Base-by-base conservation (phyloP, 2,888 invertebrate genomes). In the Epistrophe grossulariae region DNA sequence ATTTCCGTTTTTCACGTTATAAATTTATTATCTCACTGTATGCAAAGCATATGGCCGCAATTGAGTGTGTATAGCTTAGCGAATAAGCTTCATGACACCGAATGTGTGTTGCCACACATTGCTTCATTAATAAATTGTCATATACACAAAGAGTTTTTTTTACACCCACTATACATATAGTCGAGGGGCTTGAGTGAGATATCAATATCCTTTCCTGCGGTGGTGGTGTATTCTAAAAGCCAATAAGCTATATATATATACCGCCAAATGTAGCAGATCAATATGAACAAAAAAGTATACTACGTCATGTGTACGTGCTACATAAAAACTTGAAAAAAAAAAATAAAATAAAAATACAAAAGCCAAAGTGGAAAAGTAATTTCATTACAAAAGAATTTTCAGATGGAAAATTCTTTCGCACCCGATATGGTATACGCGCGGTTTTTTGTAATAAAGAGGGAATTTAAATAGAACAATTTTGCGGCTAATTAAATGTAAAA, bases 41-140 rank as follows among this genome's bases (percentile, higher is more conserved):
- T 43, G n/a, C 19, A 19, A 45, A 5, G 28, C 45, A 66, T 66
- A 35, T 31, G 35, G 11, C 19, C 38, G 19, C 35, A 35, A 38
- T 68, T 38, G 68, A 68, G 68, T 68, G 68, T 50, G 45, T 31
- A 38, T 38, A 68, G 35, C 50, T 35, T 10, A 38, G 68, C 68
- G 68, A 48, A 50, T 68, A 68, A 50, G 13, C 68, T 35, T 50
- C n/a, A 19, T 68, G 68, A 50, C 50, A 68, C 68, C 48, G 8
- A 68, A 38, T 35, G 68, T 68, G 68, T 68, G 68, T 38, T 50
- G 50, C 68, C 68, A 38, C 68, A 68, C 19, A 31, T 50, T 35
- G 35, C 50, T 68, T 50, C 68, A 68, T 68, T 68, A 68, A 68
- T 68, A 68, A 43, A 66, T 68, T 68, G 68, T 50, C 68, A 28